These are phyloP conservation scores for Ciconia stormi DNA, from an alignment of 2,113 vertebrate genomes.

Conservation along the genomic window DNA sequence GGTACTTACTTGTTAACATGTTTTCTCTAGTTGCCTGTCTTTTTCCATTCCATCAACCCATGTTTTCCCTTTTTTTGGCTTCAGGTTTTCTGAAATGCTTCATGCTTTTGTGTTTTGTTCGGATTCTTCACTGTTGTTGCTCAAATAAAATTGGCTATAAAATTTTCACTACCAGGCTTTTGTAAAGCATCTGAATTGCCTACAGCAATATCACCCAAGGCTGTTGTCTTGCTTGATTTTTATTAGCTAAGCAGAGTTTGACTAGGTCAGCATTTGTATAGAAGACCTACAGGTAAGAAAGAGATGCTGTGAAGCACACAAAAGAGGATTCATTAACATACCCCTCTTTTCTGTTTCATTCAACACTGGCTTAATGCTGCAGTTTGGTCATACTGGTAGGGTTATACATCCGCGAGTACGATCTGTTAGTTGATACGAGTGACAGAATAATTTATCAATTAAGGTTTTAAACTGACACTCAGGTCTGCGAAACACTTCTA, in stretches of 20 bases:
- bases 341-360: neutral
- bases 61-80: neutral
- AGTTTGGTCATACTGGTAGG: neutral
- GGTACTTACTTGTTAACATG: neutral
- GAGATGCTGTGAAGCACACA: neutral
- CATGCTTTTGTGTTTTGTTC: neutral
- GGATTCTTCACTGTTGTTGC: neutral
- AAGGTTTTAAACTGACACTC: neutral
- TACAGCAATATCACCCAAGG: neutral
- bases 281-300: neutral
- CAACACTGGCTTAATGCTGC: neutral
- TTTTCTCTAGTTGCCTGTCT: neutral
- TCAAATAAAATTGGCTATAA: neutral
- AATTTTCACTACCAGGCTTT: neutral
- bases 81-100: neutral
- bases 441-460: neutral
- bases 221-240: slow-evolving; percentile 1
- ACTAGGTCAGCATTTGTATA: neutral
- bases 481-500: neutral
- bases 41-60: neutral
- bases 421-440: neutral
- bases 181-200: neutral
- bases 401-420: neutral
- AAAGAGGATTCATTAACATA: neutral
- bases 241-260: neutral